Percentiles rank a stretch among this genome's conserved stretches.
phyloP scores from a whole-genome alignment of 2,888 invertebrate species.

The Ferdinandea cuprea region DNA sequence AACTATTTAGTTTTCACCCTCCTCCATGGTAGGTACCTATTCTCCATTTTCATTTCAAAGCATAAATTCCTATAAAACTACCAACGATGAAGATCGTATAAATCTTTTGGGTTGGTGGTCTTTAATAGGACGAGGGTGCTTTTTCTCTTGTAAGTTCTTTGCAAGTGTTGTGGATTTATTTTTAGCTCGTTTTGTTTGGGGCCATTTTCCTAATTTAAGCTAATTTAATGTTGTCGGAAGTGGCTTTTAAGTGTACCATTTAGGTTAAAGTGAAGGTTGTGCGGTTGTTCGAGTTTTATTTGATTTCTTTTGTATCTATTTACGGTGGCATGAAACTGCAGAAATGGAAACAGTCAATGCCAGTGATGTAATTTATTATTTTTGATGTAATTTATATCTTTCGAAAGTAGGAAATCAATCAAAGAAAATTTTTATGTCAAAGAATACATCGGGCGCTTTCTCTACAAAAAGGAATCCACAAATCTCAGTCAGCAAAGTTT shows the following conservation, averaged over 20 bases:
- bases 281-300: no score
- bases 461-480: no score
- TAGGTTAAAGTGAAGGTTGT: no score
- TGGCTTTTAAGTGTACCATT: background rate
- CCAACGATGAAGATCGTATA: background rate
- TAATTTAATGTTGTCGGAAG: background rate
- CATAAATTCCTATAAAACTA: constrained; percentile 9
- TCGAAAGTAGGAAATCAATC: no score
- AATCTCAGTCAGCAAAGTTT: no score
- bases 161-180: constrained; percentile 10
- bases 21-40: constrained; percentile 1
- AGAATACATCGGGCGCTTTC: no score
- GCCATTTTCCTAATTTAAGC: background rate
- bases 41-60: constrained; percentile 12
- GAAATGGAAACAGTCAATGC: no score
- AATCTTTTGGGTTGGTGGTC: constrained; percentile 17
- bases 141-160: background rate
- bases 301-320: no score
- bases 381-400: no score
- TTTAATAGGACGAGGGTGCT: constrained; percentile 1
- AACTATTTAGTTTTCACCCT: background rate
- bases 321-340: no score
- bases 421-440: no score
- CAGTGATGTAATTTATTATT: no score
- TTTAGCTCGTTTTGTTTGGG: background rate